Percentiles rank a stretch among this genome's conserved stretches.
phyloP scores from a whole-genome alignment of 1,140 invertebrate species.

The Uloborus diversus region DNA sequence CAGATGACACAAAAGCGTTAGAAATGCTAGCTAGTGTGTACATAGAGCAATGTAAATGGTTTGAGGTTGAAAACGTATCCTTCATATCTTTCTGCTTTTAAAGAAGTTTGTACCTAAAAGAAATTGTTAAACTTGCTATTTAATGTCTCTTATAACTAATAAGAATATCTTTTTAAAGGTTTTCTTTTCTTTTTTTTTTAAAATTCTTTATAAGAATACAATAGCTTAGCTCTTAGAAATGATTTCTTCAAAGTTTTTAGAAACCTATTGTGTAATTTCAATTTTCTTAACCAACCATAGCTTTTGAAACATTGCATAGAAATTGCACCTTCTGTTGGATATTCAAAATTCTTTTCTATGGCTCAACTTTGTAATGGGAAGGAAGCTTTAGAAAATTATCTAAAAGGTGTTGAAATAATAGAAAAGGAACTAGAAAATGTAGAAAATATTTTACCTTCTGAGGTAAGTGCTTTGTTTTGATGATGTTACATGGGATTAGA shows the following conservation, averaged over 20 bases:
- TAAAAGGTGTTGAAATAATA: constrained; percentile 63
- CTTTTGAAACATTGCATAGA: constrained; percentile 10
- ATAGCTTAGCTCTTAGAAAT: too few species aligned
- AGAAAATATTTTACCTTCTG: constrained; percentile 15
- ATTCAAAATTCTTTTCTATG: constrained; percentile 66
- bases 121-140: too few species aligned
- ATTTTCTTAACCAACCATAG: background rate
- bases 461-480: background rate
- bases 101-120: background rate
- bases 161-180: too few species aligned
- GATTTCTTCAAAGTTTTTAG: too few species aligned
- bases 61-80: constrained; percentile 40
- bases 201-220: too few species aligned
- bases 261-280: too few species aligned
- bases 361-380: constrained; percentile 65
- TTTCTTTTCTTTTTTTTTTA: background rate
- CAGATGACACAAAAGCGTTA: constrained; percentile 13
- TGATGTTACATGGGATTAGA: too few species aligned
- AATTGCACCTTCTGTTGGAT: constrained; percentile 63
- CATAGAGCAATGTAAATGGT: background rate
- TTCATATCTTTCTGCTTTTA: background rate
- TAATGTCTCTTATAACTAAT: too few species aligned
- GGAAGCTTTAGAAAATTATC: constrained; percentile 64
- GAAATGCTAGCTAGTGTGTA: constrained; percentile 29
- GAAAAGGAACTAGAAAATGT: constrained; percentile 19